phyloP scores from a whole-genome alignment of 2,797 vertebrate species.

The Selene dorsalis region DNA sequence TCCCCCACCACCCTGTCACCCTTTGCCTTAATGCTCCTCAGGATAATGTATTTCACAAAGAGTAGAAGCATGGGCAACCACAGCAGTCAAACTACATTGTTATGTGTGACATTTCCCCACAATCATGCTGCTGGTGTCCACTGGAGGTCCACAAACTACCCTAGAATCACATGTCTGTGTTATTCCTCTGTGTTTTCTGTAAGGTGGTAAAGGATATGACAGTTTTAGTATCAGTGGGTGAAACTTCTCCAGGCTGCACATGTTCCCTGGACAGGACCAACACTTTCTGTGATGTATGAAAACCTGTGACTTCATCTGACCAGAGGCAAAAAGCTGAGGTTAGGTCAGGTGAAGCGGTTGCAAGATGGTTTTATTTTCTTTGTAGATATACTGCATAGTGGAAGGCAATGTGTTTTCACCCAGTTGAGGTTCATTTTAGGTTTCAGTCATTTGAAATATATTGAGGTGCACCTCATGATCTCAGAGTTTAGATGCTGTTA shows the following conservation, averaged over 20 bases:
- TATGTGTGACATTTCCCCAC: not conserved
- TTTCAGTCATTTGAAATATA: not conserved
- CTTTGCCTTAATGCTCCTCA: not conserved
- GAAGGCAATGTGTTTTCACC: no score
- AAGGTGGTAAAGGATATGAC: conserved; percentile 1
- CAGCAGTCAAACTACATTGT: not conserved
- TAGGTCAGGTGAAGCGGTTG: no score
- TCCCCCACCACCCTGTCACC: not conserved
- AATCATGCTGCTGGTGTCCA: not conserved
- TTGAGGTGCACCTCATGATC: not conserved
- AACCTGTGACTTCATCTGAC: not conserved
- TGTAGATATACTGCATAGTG: not conserved
- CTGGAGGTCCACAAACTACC: not conserved
- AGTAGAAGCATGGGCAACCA: not conserved
- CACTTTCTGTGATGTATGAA: not conserved
- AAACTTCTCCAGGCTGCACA: not conserved
- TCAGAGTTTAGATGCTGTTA: not conserved
- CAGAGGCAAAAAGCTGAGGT: not conserved
- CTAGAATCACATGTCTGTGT: conserved; percentile 26
- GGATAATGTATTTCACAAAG: conserved; percentile 1
- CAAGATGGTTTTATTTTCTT: not conserved
- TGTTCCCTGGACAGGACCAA: not conserved
- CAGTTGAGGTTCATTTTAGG: no score
- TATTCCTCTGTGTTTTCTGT: conserved; percentile 1
- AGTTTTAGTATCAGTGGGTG: not conserved